Percentiles rank a stretch among this genome's conserved stretches.
Evolutionary conservation across 92 coral and sea anemone species (phyloP).

Genomic region (Paragorgia papillata): DNA sequence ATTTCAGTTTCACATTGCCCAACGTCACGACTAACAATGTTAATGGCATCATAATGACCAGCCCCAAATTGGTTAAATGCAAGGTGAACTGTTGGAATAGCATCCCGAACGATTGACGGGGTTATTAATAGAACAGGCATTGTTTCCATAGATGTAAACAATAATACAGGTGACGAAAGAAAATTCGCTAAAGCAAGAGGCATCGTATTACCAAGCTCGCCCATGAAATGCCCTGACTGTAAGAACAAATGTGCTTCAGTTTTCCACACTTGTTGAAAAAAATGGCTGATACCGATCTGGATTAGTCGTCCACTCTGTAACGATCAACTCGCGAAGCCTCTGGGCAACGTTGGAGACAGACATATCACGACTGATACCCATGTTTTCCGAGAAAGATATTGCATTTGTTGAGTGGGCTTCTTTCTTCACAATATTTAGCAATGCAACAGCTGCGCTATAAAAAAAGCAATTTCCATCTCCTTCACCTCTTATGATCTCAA

Average conservation of each 20-base stretch:
- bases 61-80: no score
- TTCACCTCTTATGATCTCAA: background rate
- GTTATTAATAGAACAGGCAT: constrained; percentile 59
- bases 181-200: constrained; percentile 73
- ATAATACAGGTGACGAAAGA: constrained; percentile 59
- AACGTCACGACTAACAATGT: constrained; percentile 11
- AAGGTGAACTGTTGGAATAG: constrained; percentile 51
- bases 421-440: background rate
- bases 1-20: constrained; percentile 3
- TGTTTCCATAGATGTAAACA: constrained; percentile 43
- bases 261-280: constrained; percentile 35
- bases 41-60: no score
- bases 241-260: no score
- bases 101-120: constrained; percentile 49
- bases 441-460: constrained; percentile 46
- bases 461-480: constrained; percentile 65
- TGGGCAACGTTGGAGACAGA: background rate
- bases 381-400: background rate
- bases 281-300: constrained; percentile 62
- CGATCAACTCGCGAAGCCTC: constrained; percentile 51
- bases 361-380: constrained; percentile 17
- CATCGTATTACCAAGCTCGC: constrained; percentile 66
- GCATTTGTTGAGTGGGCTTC: no score
- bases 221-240: no score
- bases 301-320: constrained; percentile 58